Evolutionary conservation across 2,113 vertebrate species (phyloP), one percentile per base, ranked within the genome.

Genomic region (Brienomyrus longianalis): DNA sequence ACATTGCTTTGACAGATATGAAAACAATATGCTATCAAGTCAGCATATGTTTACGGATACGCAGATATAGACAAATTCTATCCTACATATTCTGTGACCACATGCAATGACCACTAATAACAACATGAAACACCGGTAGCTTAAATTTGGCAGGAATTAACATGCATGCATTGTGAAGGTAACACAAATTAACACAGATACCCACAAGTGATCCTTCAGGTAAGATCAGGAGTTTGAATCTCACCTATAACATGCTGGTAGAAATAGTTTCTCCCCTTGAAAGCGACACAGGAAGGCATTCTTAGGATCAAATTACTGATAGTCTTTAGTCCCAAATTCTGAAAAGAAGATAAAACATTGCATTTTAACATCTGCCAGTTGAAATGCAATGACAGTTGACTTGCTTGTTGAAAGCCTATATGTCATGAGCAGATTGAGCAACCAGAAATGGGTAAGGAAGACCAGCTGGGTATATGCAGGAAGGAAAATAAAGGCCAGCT

Each of bases 261-360:
- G 6, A 54, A 47, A 83, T 92, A 91, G 15, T 13, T 48, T 23
- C 59, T 5, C 21, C 77, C 77, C 59, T 51, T 90, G 74, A 13
- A 31, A 21, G 50, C 48, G 89, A 96, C 96, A 66, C 96, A 83
- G 84, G 94, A 88, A 3, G 96, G 96, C 51, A 88, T 0, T 87
- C 15, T 45, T 6, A 93, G 62, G 1, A 89, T 0, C 80, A 95
- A 15, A 90, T 95, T 95, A 66, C 95, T 95, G 11, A 88, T 93
- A 90, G 95, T 92, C 91, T 98, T 97, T 92, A 98, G 89, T 83
- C 97, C 97, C 83, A 96, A 90, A n/a, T 39, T 89, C 97, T 98
- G 90, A 52, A 90, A 85, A 88, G 31, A 94, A 31, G 91, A 23
- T 43, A 91, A 89, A 17, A 80, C 6, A 87, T 88, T 19, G 91